Evolutionary conservation across 2,888 invertebrate species (phyloP).

Genomic region (Hetaerina titia): DNA sequence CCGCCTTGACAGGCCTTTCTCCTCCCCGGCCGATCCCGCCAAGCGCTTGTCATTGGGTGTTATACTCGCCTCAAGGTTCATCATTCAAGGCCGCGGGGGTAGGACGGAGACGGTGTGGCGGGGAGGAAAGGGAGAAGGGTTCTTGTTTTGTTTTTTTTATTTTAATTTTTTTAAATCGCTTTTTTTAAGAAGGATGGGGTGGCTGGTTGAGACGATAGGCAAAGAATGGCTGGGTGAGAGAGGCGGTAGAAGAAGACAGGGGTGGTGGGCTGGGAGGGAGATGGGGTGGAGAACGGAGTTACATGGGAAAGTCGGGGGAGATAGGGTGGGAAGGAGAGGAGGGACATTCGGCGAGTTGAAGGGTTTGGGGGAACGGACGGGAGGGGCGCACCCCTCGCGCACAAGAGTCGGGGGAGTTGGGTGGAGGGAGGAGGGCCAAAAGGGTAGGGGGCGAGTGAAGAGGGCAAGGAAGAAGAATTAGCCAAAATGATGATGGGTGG

Average conservation of each 20-base stretch:
- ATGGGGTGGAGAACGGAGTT: conserved; percentile 39
- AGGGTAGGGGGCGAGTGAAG: conserved; percentile 73
- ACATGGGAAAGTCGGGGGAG: neutral
- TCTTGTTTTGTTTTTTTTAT: conserved; percentile 56
- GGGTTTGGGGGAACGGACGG: neutral
- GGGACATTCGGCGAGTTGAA: neutral
- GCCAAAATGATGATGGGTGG: conserved; percentile 65
- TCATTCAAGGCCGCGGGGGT: conserved; percentile 47
- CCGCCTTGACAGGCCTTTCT: conserved; percentile 41
- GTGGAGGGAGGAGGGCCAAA: conserved; percentile 49
- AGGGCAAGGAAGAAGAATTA: conserved; percentile 73
- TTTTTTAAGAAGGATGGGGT: conserved; percentile 19
- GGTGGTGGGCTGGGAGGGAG: conserved; percentile 66
- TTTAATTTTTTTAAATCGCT: conserved; percentile 59
- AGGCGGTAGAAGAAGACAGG: conserved; percentile 36
- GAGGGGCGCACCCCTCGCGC: neutral
- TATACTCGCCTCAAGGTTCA: conserved; percentile 64
- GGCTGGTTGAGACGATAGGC: neutral
- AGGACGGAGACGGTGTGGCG: conserved; percentile 38
- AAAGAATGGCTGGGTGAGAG: conserved; percentile 64
- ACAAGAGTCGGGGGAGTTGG: neutral
- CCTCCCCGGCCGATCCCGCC: conserved; percentile 49
- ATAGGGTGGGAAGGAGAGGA: neutral
- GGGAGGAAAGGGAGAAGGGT: conserved; percentile 56
- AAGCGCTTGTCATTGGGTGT: conserved; percentile 63